Evolutionary conservation across 2,113 vertebrate species (phyloP).

Genomic region (Brienomyrus longianalis): DNA sequence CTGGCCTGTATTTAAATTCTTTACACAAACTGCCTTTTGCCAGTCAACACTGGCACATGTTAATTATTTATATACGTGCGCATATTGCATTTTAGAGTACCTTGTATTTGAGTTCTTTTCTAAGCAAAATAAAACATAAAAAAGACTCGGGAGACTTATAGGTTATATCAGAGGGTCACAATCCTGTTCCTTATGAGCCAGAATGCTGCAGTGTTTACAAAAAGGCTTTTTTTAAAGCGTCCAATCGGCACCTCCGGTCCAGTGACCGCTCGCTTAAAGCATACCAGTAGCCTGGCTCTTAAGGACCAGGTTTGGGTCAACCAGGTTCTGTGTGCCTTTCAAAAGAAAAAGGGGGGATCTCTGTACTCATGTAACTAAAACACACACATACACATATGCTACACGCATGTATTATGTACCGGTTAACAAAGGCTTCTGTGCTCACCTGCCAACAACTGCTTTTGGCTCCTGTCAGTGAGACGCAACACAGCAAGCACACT

Average conservation of each 20-base stretch:
- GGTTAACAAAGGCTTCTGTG: constrained; percentile 55
- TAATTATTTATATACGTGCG: constrained; percentile 26
- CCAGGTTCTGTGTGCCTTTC: background rate
- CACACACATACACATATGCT: background rate
- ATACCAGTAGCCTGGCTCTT: background rate
- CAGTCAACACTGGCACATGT: constrained; percentile 34
- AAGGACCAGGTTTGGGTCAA: background rate
- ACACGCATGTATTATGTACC: constrained; percentile 32
- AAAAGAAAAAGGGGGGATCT: background rate
- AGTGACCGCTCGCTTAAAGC: background rate
- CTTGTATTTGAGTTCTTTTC: constrained; percentile 16
- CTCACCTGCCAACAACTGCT: constrained; percentile 49
- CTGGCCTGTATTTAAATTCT: constrained; percentile 35
- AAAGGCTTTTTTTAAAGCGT: background rate
- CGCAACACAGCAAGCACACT: constrained; percentile 19
- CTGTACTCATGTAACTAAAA: constrained; percentile 13
- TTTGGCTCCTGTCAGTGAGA: background rate
- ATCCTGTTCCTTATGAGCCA: background rate
- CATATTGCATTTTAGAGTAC: constrained; percentile 22
- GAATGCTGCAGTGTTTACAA: background rate
- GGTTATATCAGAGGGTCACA: background rate
- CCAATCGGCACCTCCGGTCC: background rate
- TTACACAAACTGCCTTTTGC: constrained; percentile 42
- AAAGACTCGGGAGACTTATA: background rate
- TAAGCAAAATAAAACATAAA: background rate